Percentiles rank a stretch among this genome's conserved stretches.
Evolutionary conservation across 1,140 invertebrate genomes (phyloP).

Genomic region (Leptinotarsa defecta): DNA sequence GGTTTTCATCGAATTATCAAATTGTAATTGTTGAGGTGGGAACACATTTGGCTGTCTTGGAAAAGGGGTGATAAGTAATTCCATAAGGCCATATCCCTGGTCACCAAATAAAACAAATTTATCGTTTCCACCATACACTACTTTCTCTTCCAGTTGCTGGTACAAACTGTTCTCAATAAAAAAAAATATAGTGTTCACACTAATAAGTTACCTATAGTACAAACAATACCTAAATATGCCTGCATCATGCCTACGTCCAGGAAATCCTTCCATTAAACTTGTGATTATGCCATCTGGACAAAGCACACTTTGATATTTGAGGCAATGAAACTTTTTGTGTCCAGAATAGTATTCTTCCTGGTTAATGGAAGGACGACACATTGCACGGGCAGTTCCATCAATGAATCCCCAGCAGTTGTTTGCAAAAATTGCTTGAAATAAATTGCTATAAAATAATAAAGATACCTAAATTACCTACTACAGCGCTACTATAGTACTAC

Average conservation of each 20-base stretch:
- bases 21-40: background rate
- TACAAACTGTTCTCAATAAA: conserved; percentile 30
- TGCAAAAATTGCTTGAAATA: conserved; percentile 24
- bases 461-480: background rate
- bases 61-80: background rate
- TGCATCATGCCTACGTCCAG: conserved; percentile 37
- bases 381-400: conserved; percentile 37
- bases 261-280: conserved; percentile 33
- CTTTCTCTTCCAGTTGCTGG: conserved; percentile 23
- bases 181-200: too few relatives aligned
- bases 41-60: background rate
- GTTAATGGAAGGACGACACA: conserved; percentile 35
- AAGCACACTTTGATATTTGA: conserved; percentile 42
- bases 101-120: background rate
- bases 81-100: background rate
- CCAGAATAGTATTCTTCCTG: conserved; percentile 43
- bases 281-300: conserved; percentile 39
- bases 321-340: conserved; percentile 34
- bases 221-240: conserved; percentile 29
- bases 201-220: too few relatives aligned
- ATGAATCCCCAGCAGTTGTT: conserved; percentile 42
- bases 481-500: too few relatives aligned
- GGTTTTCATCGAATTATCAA: background rate
- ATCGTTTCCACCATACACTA: background rate
- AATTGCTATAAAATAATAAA: background rate